Evolutionary conservation across 2,113 vertebrate genomes (phyloP).

Genomic region (Thermophis baileyi): DNA sequence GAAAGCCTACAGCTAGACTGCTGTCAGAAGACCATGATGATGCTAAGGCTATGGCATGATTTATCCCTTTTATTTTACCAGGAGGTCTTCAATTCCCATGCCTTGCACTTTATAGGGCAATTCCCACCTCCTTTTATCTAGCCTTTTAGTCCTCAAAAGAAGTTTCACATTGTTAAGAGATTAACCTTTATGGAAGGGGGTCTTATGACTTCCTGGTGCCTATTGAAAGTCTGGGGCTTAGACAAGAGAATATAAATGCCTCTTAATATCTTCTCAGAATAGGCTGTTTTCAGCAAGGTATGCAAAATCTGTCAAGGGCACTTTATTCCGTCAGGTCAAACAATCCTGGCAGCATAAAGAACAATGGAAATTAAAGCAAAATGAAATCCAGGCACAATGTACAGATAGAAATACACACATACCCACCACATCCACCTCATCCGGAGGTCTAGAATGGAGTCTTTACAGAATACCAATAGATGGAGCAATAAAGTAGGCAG

Average conservation of each 20-base stretch:
- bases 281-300: neutral
- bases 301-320: neutral
- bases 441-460: neutral
- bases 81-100: neutral
- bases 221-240: neutral
- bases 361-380: neutral
- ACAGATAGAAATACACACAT: neutral
- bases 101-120: neutral
- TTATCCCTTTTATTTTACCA: neutral
- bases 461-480: neutral
- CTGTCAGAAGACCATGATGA: neutral
- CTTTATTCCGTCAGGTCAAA: neutral
- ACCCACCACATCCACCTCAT: neutral
- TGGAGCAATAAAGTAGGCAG: neutral
- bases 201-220: neutral
- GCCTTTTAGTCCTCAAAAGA: neutral
- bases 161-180: neutral
- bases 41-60: neutral
- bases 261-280: neutral
- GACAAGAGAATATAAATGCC: neutral
- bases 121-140: neutral
- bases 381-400: neutral
- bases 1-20: neutral
- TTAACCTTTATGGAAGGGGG: neutral
- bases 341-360: neutral